Evolutionary conservation across 2,797 vertebrate genomes (phyloP), one percentile per base, ranked within the genome.

Genomic region (Decapterus maruadsi): DNA sequence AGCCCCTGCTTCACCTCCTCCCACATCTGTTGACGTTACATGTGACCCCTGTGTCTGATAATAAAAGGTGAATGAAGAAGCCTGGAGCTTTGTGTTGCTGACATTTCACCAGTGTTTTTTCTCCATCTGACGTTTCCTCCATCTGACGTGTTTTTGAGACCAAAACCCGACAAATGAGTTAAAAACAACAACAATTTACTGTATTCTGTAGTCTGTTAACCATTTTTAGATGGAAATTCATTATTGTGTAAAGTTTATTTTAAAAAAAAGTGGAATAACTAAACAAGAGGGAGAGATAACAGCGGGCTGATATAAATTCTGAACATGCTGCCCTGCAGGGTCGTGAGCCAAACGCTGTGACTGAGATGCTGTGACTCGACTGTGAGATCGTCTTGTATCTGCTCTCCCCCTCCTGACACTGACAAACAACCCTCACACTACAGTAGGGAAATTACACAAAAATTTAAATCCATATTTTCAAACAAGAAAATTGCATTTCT

Each of bases 401-500:
- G 42, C 50, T 67, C 55, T 19, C 61, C 31, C 38, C 38, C 38
- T 11, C 9, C 56, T 68, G 78, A 85, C 85, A 80, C 85, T 86
- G 86, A 87, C 57, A 31, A 84, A 88, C 84, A 60, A n/a, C 67
- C 68, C 26, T 62, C 75, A 48, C 72, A 13, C 40, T 51, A 5
- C 22, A 40, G 61, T 36, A 29, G 7, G 31, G 7, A 62, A 50
- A 85, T 57, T 1, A 19, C 58, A 72, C 29, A 65, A 61, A 74
- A 83, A 77, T 31, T 4, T 34, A 55, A 40, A 40, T 40, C 38
- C 38, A 40, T 40, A 34, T 34, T 70, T 60, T 62, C 20, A 7
- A 29, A 65, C 56, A 29, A 42, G 22, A 82, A 81, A 74, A 84
- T 81, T 81, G 62, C 68, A 48, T 78, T 78, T 81, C 56, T 87